A percentile compares a stretch with the other conserved stretches of the same genome.
phyloP scores from a whole-genome alignment of 1,140 invertebrate species.

The Centruroides sculpturatus region DNA sequence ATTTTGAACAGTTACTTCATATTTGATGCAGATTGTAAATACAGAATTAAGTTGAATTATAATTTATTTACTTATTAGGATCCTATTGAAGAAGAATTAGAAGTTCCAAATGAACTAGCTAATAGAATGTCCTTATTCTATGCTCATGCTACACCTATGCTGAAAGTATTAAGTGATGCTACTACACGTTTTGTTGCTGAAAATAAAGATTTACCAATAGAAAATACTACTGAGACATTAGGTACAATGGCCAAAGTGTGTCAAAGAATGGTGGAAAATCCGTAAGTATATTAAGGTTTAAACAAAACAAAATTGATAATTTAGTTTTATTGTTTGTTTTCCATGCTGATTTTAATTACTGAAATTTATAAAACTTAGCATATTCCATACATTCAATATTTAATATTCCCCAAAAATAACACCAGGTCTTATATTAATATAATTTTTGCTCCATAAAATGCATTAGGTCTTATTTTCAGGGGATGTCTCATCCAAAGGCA shows the following conservation, averaged over 20 bases:
- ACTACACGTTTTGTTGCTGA: conserved; percentile 75
- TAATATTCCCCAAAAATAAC: no score
- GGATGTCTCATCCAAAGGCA: no score
- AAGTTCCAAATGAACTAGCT: conserved; percentile 41
- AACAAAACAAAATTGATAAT: not conserved
- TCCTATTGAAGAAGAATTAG: conserved; percentile 26
- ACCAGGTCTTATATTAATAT: no score
- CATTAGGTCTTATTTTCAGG: no score
- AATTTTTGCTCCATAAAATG: no score
- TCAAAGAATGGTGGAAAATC: conserved; percentile 83
- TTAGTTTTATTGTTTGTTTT: no score
- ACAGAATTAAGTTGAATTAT: not conserved
- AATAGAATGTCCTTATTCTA: no score
- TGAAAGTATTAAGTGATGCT: conserved; percentile 75
- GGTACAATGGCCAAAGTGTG: conserved; percentile 93
- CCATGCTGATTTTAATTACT: no score
- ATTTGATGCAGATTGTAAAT: no score
- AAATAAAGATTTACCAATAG: conserved; percentile 72
- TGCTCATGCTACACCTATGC: conserved; percentile 87
- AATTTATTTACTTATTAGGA: conserved; percentile 14
- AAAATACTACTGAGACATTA: conserved; percentile 86
- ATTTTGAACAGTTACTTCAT: not conserved
- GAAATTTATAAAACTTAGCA: no score
- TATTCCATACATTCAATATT: no score
- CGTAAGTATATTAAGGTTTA: conserved; percentile 49